Evolutionary conservation across 92 coral and sea anemone genomes (phyloP).

Genomic region (Zoanthus sociatus): DNA sequence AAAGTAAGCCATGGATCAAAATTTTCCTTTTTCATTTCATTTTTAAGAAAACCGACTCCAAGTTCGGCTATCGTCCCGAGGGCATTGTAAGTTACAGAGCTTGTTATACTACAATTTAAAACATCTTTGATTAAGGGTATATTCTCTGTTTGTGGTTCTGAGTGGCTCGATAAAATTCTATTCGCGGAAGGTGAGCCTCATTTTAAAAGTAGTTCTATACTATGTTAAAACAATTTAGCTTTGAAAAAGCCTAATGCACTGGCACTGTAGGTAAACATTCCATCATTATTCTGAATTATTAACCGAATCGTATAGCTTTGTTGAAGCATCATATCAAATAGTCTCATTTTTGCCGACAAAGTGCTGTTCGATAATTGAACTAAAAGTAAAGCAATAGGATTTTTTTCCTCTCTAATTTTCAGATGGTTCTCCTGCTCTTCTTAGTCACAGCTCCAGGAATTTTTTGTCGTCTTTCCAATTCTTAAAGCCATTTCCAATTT

Average conservation of each 20-base stretch:
- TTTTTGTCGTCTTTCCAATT: not conserved
- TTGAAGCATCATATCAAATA: conserved; percentile 16
- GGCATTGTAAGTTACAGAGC: not conserved
- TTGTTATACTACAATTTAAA: not conserved
- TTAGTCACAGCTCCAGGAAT: not conserved
- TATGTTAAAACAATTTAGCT: not conserved
- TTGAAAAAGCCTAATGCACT: conserved; percentile 1
- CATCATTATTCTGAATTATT: too few relatives aligned
- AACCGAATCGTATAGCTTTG: conserved; percentile 22
- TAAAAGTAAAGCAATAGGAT: conserved; percentile 4
- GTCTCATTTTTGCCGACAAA: conserved; percentile 13
- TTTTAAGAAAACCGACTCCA: conserved; percentile 14
- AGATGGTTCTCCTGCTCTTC: not conserved
- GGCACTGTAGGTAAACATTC: too few relatives aligned
- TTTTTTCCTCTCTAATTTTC: not conserved
- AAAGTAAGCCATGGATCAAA: not conserved
- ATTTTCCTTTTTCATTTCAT: not conserved
- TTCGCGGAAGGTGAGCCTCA: not conserved
- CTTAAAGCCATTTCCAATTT: not conserved
- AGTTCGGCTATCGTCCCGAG: conserved; percentile 16
- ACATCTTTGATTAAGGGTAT: not conserved
- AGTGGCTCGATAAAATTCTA: not conserved
- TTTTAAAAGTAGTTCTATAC: not conserved
- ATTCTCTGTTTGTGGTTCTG: conserved; percentile 12
- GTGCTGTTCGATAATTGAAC: not conserved